Percentiles rank a stretch among this genome's conserved stretches.
Conservation (phyloP, 2,888 invertebrate genomes). For the Uloborus plumipes region DNA sequence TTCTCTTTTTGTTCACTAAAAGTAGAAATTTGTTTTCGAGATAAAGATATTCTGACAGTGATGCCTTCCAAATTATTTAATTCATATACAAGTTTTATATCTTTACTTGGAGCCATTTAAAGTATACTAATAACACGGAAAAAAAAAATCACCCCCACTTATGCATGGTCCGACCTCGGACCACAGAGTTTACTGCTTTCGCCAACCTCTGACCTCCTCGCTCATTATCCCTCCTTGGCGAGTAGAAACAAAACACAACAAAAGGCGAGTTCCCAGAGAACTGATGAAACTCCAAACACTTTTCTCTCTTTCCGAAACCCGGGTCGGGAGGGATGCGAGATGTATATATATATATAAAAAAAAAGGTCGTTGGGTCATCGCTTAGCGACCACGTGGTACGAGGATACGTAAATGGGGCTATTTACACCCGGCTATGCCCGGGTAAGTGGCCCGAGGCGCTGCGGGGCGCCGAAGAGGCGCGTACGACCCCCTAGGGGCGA, state of each 20-base stretch:
- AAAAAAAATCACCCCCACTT: too few species aligned
- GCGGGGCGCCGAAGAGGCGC: slow-evolving; percentile 55
- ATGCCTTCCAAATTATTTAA: too few species aligned
- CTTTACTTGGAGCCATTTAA: too few species aligned
- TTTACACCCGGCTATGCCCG: slow-evolving; percentile 51
- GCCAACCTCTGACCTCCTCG: slow-evolving; percentile 33
- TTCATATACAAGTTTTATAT: too few species aligned
- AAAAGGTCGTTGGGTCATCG: slow-evolving; percentile 5
- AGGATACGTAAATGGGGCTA: slow-evolving; percentile 56
- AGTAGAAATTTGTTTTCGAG: too few species aligned
- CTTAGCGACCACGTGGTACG: slow-evolving; percentile 36
- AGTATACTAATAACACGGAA: too few species aligned
- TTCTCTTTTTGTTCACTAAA: too few species aligned
- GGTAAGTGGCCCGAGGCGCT: slow-evolving; percentile 8
- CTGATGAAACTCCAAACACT: slow-evolving; percentile 31
- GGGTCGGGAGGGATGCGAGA: slow-evolving; percentile 16
- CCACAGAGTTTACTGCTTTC: slow-evolving; percentile 45
- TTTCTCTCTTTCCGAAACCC: slow-evolving; percentile 30
- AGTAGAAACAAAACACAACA: slow-evolving; percentile 9
- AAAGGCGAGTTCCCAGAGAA: slow-evolving; percentile 27
- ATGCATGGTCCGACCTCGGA: not conserved
- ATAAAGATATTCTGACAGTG: too few species aligned
- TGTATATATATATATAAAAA: slow-evolving; percentile 26
- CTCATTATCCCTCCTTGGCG: slow-evolving; percentile 43
- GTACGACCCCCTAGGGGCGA: not conserved